Conservation (phyloP, 2,797 vertebrate genomes). For the Dipus sagitta region DNA sequence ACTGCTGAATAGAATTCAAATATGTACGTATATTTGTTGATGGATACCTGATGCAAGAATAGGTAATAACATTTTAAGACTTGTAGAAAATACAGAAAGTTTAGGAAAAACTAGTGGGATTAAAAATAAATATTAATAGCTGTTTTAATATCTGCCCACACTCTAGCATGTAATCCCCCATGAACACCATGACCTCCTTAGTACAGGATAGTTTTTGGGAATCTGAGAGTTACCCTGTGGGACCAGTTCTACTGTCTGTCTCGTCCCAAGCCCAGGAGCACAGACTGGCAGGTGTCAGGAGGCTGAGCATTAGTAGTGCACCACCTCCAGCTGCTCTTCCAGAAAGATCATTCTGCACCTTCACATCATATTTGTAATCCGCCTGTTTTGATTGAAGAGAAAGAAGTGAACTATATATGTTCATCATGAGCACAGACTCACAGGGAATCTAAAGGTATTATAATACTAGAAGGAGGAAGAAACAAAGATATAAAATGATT, state of each 20-base stretch:
- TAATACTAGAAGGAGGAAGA: background rate
- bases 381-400: background rate
- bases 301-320: background rate
- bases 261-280: background rate
- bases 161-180: background rate
- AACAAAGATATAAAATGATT: conserved; percentile 1
- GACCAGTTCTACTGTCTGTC: background rate
- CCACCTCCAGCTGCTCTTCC: background rate
- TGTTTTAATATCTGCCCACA: background rate
- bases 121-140: conserved; percentile 30
- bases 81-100: background rate
- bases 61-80: background rate
- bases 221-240: background rate
- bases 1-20: too few relatives aligned
- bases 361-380: background rate
- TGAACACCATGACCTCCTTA: background rate
- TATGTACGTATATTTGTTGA: too few relatives aligned
- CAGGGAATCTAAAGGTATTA: background rate
- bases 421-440: background rate
- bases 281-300: background rate
- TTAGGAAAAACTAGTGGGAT: background rate
- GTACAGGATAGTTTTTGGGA: background rate
- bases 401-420: background rate
- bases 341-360: conserved; percentile 12
- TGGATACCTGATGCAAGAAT: too few relatives aligned